These are phyloP conservation scores for Decapterus maruadsi DNA, from an alignment of 2,797 vertebrate species.

Conservation along the genomic window DNA sequence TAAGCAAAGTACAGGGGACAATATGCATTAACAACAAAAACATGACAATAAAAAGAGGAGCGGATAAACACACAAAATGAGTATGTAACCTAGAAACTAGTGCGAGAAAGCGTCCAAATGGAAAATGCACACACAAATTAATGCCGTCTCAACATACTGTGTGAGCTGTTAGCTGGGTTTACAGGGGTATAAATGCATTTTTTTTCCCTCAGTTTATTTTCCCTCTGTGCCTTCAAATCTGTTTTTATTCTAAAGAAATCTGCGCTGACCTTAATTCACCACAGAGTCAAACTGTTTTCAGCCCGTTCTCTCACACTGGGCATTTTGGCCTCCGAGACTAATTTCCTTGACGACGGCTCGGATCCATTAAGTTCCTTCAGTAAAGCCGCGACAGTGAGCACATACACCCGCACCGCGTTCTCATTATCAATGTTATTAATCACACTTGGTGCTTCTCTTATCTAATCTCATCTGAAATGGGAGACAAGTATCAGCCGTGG, in stretches of 20 bases:
- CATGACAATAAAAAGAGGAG: neutral
- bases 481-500: neutral
- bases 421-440: neutral
- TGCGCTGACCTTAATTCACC: neutral
- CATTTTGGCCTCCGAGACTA: too few relatives aligned
- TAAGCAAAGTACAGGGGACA: neutral
- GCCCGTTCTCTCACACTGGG: neutral
- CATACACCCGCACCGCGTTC: too few relatives aligned
- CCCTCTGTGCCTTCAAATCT: neutral
- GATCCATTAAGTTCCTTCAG: too few relatives aligned
- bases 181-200: neutral
- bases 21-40: neutral
- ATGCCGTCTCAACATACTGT: neutral
- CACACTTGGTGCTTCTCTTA: neutral
- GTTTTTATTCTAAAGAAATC: conserved; percentile 13
- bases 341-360: too few relatives aligned
- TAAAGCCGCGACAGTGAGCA: too few relatives aligned
- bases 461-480: neutral
- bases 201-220: neutral
- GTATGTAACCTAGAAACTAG: neutral
- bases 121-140: neutral
- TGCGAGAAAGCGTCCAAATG: neutral
- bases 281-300: neutral
- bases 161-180: neutral
- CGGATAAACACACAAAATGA: neutral